phyloP scores from a whole-genome alignment of 37 sponge, comb jelly and placozoan genomes.

The Axinella damicornis region DNA sequence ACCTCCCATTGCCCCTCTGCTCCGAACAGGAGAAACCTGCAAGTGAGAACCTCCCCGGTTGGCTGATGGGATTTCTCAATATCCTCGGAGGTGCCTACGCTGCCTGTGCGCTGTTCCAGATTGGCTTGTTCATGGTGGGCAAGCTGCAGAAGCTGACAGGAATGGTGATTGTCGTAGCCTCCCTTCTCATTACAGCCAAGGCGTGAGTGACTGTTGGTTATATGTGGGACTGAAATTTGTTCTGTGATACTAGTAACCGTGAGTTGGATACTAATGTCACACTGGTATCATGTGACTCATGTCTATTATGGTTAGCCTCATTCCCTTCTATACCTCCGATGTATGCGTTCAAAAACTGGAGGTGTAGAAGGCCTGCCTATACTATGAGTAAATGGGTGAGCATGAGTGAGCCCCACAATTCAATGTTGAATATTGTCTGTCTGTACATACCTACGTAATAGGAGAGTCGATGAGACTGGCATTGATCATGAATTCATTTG shows the following conservation, averaged over 20 bases:
- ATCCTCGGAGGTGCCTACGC: slow-evolving; percentile 66
- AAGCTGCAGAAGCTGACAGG: slow-evolving; percentile 66
- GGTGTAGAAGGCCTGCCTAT: too few relatives aligned
- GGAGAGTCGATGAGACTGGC: too few relatives aligned
- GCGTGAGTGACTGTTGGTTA: slow-evolving; percentile 20
- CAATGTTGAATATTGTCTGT: too few relatives aligned
- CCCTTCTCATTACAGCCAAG: slow-evolving; percentile 58
- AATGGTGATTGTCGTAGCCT: slow-evolving; percentile 23
- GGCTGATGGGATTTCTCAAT: slow-evolving; percentile 55
- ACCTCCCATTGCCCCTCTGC: too few relatives aligned
- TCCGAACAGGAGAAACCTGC: too few relatives aligned
- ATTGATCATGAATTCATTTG: too few relatives aligned
- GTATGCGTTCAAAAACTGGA: too few relatives aligned
- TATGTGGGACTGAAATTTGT: background rate
- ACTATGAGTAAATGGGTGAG: too few relatives aligned
- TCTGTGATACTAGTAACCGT: too few relatives aligned
- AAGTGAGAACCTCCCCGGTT: slow-evolving; percentile 8
- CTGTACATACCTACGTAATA: too few relatives aligned
- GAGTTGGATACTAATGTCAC: too few relatives aligned
- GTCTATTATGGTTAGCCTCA: background rate
- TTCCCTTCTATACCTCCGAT: background rate
- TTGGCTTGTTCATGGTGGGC: slow-evolving; percentile 83
- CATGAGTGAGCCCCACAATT: too few relatives aligned
- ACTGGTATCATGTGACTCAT: background rate
- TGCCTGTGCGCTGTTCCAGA: slow-evolving; percentile 70